phyloP scores from a whole-genome alignment of 2,797 vertebrate genomes.

The Spheniscus humboldti region DNA sequence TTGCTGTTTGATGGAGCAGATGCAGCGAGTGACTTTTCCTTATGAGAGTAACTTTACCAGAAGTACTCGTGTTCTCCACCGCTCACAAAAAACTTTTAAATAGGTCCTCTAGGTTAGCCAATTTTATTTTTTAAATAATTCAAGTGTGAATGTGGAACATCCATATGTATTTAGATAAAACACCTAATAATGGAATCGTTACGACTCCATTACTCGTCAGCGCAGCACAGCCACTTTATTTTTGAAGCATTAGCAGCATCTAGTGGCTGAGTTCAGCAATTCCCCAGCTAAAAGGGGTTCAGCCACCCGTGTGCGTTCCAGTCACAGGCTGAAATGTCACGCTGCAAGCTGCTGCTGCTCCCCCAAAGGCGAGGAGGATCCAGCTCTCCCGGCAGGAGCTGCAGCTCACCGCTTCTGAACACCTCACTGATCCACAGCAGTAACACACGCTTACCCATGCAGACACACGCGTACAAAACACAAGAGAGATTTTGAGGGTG shows the following conservation, averaged over 20 bases:
- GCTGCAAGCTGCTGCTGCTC: neutral
- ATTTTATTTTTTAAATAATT: neutral
- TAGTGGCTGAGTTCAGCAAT: neutral
- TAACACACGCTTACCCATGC: neutral
- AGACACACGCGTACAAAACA: neutral
- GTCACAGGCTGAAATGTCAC: neutral
- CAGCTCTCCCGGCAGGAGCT: neutral
- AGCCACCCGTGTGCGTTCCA: rapidly evolving
- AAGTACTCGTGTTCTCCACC: neutral
- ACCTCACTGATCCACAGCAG: neutral
- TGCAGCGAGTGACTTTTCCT: neutral
- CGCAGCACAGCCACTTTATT: neutral
- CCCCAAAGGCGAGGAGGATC: neutral
- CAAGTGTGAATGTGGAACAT: neutral
- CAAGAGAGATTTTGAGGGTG: neutral
- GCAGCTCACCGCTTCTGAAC: neutral
- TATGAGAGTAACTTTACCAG: neutral
- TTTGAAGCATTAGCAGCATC: constrained; percentile 36
- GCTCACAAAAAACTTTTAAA: neutral
- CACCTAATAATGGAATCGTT: neutral
- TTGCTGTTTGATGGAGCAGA: neutral
- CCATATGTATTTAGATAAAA: neutral
- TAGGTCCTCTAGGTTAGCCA: neutral
- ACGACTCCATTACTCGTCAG: rapidly evolving
- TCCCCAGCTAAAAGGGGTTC: neutral